Evolutionary conservation across 2,113 vertebrate genomes (phyloP).

Genomic region (Prunella himalayana): DNA sequence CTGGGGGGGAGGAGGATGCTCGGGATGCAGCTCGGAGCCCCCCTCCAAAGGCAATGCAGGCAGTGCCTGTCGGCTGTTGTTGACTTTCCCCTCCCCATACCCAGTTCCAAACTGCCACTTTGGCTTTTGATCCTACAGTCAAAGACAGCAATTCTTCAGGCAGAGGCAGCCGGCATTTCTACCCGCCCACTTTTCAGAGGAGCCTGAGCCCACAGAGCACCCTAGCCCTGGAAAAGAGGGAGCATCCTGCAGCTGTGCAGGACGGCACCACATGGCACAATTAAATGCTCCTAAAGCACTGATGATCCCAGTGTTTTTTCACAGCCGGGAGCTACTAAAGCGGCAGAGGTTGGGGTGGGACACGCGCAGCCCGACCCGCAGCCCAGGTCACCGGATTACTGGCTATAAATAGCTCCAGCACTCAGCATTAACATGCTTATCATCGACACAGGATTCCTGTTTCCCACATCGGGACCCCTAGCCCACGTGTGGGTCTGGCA

Average conservation of each 20-base stretch:
- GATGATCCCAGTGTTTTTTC: background rate
- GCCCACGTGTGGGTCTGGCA: background rate
- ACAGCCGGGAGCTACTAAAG: background rate
- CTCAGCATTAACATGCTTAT: slow-evolving; percentile 1
- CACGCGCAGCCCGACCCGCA: background rate
- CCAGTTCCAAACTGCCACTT: background rate
- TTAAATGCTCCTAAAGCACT: background rate
- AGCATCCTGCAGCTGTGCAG: background rate
- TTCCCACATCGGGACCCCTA: background rate
- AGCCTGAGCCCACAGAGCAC: accelerated
- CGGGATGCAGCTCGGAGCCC: accelerated
- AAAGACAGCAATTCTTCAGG: background rate
- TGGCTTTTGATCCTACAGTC: background rate
- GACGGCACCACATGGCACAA: accelerated
- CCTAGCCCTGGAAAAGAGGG: accelerated
- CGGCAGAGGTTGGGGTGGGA: background rate
- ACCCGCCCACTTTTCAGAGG: accelerated
- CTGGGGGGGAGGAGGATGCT: background rate
- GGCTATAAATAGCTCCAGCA: background rate
- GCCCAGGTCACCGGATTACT: slow-evolving; percentile 43
- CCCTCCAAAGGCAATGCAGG: background rate
- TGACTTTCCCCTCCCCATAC: accelerated
- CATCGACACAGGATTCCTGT: background rate
- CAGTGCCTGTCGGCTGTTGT: accelerated
- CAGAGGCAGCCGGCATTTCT: background rate